phyloP scores from a whole-genome alignment of 2,888 invertebrate genomes.

The Noctua janthina region DNA sequence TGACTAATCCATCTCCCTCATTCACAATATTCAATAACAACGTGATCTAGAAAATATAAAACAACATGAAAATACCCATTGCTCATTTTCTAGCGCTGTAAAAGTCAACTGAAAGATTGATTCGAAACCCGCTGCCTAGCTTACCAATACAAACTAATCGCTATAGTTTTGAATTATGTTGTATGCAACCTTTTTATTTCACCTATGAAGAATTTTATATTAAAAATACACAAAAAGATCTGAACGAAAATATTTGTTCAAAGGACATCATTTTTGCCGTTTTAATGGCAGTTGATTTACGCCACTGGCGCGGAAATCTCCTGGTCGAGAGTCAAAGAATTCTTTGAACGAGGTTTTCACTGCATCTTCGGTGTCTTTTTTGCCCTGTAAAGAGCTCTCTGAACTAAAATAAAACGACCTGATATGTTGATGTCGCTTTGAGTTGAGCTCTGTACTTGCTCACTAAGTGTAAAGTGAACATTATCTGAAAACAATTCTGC shows the following conservation, averaged over 20 bases:
- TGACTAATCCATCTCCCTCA: conserved; percentile 45
- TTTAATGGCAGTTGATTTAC: conserved; percentile 69
- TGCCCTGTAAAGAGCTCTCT: conserved; percentile 55
- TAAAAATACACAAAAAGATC: conserved; percentile 38
- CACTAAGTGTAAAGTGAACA: conserved; percentile 36
- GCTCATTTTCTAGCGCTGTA: conserved; percentile 53
- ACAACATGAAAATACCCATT: conserved; percentile 44
- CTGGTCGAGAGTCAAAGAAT: conserved; percentile 67
- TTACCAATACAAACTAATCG: conserved; percentile 30
- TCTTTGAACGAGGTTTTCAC: conserved; percentile 66
- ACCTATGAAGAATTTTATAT: conserved; percentile 38
- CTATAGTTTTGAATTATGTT: conserved; percentile 29
- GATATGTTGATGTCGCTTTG: conserved; percentile 63
- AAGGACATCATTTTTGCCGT: conserved; percentile 62
- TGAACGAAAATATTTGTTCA: conserved; percentile 62
- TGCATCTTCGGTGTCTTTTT: conserved; percentile 61
- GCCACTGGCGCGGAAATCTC: conserved; percentile 64
- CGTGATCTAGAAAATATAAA: conserved; percentile 47
- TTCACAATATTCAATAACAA: conserved; percentile 41
- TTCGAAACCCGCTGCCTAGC: conserved; percentile 22
- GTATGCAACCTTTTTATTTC: conserved; percentile 14
- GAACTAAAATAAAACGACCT: conserved; percentile 61
- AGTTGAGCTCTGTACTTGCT: conserved; percentile 34
- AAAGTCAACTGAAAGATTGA: conserved; percentile 61
- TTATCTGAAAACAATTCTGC: conserved; percentile 28